Evolutionary conservation across 37 sponge, comb jelly and placozoan genomes (phyloP), one percentile per base, ranked within the genome.

Genomic region (Spongilla lacustris): DNA sequence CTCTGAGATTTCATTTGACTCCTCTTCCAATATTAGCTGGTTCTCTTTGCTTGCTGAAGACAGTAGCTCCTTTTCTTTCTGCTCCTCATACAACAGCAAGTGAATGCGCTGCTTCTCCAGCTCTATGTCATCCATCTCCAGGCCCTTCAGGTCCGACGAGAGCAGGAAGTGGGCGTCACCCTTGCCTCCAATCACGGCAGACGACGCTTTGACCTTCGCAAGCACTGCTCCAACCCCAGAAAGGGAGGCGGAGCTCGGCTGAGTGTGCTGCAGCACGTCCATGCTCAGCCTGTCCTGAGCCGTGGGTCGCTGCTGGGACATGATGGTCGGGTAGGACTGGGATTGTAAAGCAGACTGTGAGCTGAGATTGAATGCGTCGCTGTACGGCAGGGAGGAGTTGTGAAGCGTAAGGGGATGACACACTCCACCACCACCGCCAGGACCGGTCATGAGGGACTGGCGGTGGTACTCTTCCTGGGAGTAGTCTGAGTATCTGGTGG

Each of bases 211-310:
- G 73, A 83, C 22, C 50, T 73, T 35, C 27, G 28, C 69, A 23
- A 30, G 46, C 21, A 87, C 69, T 27, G 36, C 11, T 72, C 67
- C 23, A 2, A 81, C 78, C 11, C 81, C 49, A 0, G 36, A 74
- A 19, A 68, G 50, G 29, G 80, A 71, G 25, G 84, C 71, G 26
- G 49, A 76, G 67, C 79, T 85, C 37, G 68, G 66, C 38, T 78
- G 87, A 0, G 87, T 81, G 75, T 84, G 80, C 68, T 69, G 73
- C 79, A 75, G 67, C 33, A 91, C 92, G 50, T 91, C 87, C 88
- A 87, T 91, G 81, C 92, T 91, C 27, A 86, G 87, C 34, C 73
- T 87, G 73, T 87, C 87, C 75, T 86, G 86, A 50, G 73, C 69
- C 22, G 71, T 33, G 28, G 11, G 24, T 34, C 19, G 46, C 58